These are phyloP conservation scores for Dasypus novemcinctus DNA, from an alignment of 2,113 vertebrate species.

Conservation along the genomic window DNA sequence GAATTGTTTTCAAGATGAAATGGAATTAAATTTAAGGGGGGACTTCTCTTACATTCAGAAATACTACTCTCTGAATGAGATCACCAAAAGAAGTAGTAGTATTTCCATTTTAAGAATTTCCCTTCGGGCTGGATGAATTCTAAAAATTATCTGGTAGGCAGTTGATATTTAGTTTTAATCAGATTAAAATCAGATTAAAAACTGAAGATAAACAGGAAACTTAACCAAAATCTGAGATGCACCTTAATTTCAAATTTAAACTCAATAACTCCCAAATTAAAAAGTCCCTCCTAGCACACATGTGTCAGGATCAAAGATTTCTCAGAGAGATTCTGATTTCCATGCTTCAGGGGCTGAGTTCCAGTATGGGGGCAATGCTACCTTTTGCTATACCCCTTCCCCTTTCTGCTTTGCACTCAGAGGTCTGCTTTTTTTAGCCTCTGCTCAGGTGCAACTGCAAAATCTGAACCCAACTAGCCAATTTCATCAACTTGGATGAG, in stretches of 20 bases:
- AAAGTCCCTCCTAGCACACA: neutral
- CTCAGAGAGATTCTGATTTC: neutral
- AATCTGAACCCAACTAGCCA: neutral
- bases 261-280: neutral
- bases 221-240: neutral
- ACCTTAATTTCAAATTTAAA: neutral
- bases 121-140: neutral
- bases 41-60: neutral
- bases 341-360: neutral
- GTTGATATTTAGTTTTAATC: neutral
- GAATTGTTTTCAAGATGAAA: neutral
- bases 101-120: neutral
- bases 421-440: neutral
- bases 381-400: neutral
- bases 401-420: neutral
- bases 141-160: neutral
- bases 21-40: neutral
- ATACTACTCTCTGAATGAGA: neutral
- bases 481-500: neutral
- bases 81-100: neutral
- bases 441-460: neutral
- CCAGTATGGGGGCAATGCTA: accelerated
- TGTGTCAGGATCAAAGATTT: neutral
- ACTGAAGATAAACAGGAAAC: neutral
- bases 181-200: too few species aligned